Percentiles rank a stretch among this genome's conserved stretches.
phyloP scores from a whole-genome alignment of 2,888 invertebrate species.

The Drosophila nigritarsus region DNA sequence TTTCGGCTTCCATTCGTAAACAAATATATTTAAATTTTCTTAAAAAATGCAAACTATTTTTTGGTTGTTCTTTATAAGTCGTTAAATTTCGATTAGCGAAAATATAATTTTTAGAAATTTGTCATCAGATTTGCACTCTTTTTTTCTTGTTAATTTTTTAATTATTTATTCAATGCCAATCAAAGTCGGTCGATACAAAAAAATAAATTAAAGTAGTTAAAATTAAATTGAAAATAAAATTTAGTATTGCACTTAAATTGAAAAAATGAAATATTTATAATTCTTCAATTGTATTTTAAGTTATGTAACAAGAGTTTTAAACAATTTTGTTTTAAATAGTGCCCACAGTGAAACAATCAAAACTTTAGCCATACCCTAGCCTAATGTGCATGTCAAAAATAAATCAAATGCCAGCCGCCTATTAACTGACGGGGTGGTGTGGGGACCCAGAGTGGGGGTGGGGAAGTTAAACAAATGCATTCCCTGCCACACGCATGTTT shows the following conservation, averaged over 20 bases:
- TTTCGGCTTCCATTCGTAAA: background rate
- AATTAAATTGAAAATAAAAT: background rate
- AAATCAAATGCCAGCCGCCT: conserved; percentile 27
- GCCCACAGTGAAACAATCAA: background rate
- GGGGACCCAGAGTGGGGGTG: background rate
- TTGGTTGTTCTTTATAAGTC: background rate
- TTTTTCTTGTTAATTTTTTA: background rate
- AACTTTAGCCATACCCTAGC: conserved; percentile 19
- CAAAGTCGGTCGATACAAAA: background rate
- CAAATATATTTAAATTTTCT: background rate
- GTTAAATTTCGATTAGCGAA: background rate
- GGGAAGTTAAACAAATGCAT: conserved; percentile 30
- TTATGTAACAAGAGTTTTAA: background rate
- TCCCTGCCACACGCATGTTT: conserved; percentile 29
- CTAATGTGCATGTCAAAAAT: conserved; percentile 24
- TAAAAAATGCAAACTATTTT: accelerated
- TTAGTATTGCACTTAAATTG: background rate
- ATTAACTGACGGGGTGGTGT: conserved; percentile 7
- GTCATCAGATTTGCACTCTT: background rate
- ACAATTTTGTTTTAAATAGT: background rate
- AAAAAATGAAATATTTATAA: background rate
- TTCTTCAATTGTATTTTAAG: background rate
- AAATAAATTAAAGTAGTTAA: background rate
- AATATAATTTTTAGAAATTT: background rate
- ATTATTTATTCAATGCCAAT: background rate